Conservation (phyloP, 2,797 vertebrate genomes). For the Sebastes dallii region DNA sequence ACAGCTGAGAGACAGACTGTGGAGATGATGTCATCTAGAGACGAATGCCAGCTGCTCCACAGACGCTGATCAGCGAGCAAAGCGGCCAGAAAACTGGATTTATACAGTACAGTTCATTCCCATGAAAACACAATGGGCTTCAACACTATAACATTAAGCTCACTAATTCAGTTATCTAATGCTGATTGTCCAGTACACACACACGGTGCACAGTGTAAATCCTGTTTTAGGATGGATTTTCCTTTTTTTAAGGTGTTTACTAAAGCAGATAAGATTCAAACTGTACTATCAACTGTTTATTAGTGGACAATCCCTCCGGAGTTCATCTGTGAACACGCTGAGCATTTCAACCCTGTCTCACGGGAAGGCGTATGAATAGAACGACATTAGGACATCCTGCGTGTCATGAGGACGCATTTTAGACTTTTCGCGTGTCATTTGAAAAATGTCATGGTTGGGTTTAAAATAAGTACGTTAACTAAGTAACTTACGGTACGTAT, state of each 20-base stretch:
- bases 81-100: neutral
- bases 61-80: neutral
- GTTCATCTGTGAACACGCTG: neutral
- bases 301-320: neutral
- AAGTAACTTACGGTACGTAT: no score
- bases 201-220: no score
- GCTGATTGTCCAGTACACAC: neutral
- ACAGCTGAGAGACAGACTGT: slow-evolving; percentile 20
- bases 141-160: neutral
- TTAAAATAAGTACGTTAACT: no score
- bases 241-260: neutral
- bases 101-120: neutral
- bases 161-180: neutral
- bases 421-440: no score
- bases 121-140: neutral
- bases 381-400: no score
- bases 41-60: neutral
- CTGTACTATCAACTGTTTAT: neutral
- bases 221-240: neutral
- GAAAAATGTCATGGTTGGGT: no score
- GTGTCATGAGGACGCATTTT: no score
- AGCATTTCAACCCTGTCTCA: no score
- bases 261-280: neutral
- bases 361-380: no score
- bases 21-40: slow-evolving; percentile 1